Percentiles rank a stretch among this genome's conserved stretches.
These are phyloP conservation scores for Gasterosteus aculeatus DNA, from an alignment of 2,113 vertebrate species.

Conservation along the genomic window DNA sequence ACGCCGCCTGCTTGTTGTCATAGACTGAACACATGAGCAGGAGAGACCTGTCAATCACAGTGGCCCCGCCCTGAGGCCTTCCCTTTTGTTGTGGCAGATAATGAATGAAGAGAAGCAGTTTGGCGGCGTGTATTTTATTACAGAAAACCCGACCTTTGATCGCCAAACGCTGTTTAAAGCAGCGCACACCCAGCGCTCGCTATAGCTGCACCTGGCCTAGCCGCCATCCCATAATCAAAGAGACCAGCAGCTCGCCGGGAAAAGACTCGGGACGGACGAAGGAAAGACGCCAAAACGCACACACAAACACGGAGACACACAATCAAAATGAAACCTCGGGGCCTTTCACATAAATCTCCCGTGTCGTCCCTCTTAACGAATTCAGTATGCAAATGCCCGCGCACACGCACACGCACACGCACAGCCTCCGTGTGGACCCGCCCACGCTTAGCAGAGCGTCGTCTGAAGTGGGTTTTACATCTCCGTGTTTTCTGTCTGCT, in stretches of 20 bases:
- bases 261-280: not conserved
- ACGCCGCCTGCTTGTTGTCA: no score
- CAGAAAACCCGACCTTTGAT: no score
- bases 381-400: not conserved
- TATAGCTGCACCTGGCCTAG: slow-evolving; percentile 22
- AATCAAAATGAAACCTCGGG: not conserved
- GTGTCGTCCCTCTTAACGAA: not conserved
- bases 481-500: slow-evolving; percentile 45
- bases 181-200: slow-evolving; percentile 64
- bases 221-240: slow-evolving; percentile 29
- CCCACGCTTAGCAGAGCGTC: slow-evolving; percentile 45
- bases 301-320: not conserved
- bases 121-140: no score
- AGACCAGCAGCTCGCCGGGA: not conserved
- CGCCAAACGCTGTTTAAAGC: not conserved
- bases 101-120: no score
- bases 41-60: no score
- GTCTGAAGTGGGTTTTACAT: slow-evolving; percentile 59
- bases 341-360: not conserved
- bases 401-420: slow-evolving; percentile 26
- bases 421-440: slow-evolving; percentile 2
- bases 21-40: no score
- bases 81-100: no score
- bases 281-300: slow-evolving; percentile 22
- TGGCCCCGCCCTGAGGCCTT: no score